Percentiles rank a stretch among this genome's conserved stretches.
These are phyloP conservation scores for Grus americana DNA, from an alignment of 2,113 vertebrate species.

Conservation along the genomic window DNA sequence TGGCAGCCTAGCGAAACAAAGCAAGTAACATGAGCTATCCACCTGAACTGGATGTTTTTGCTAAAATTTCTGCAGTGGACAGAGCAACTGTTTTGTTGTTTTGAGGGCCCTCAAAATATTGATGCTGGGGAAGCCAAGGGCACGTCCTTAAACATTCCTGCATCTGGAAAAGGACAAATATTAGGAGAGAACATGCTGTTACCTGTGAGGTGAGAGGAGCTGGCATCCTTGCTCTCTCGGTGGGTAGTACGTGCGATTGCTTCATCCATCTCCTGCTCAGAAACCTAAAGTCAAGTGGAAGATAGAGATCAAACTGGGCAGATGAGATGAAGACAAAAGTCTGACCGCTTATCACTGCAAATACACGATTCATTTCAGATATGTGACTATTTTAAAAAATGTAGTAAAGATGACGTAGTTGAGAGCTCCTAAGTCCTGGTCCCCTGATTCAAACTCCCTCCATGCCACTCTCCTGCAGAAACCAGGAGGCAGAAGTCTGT, in stretches of 20 bases:
- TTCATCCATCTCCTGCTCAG: constrained; percentile 97
- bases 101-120: background rate
- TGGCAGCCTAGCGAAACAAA: background rate
- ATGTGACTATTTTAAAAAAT: background rate
- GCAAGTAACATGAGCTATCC: background rate
- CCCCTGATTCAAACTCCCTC: background rate
- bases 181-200: background rate
- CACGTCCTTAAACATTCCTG: background rate
- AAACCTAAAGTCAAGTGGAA: constrained; percentile 79
- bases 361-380: background rate
- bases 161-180: background rate
- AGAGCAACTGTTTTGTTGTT: background rate
- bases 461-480: background rate
- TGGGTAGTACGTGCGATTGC: constrained; percentile 88
- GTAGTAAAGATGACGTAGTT: background rate
- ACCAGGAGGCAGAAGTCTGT: background rate
- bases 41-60: background rate
- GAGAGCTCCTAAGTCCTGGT: background rate
- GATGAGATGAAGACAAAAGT: background rate
- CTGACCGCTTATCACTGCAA: background rate
- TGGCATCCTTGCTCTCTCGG: constrained; percentile 81
- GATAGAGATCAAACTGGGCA: background rate
- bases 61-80: background rate
- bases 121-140: background rate
- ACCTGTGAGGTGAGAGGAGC: constrained; percentile 80